These are phyloP conservation scores for Palaemon carinicauda DNA, from an alignment of 1,140 invertebrate genomes.

Conservation along the genomic window DNA sequence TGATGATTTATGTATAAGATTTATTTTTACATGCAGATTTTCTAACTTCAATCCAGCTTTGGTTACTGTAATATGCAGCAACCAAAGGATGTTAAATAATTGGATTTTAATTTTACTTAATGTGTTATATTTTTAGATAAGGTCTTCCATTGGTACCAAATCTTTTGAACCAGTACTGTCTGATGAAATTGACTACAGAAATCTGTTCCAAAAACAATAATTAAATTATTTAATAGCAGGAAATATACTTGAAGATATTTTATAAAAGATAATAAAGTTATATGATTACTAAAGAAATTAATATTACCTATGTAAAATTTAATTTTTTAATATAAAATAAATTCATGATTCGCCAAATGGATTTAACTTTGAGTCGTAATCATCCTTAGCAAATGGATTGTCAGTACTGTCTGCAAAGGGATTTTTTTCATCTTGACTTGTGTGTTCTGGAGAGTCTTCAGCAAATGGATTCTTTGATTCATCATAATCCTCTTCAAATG, in stretches of 20 bases:
- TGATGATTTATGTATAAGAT: no score
- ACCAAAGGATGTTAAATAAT: no score
- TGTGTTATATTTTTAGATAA: no score
- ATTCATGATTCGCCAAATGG: slow-evolving; percentile 25
- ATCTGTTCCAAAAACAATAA: no score
- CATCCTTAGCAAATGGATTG: slow-evolving; percentile 19
- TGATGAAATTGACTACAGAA: no score
- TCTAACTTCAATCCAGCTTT: no score
- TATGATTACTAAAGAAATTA: neutral
- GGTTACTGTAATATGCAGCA: no score
- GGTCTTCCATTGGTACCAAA: no score
- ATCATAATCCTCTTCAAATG: slow-evolving; percentile 40
- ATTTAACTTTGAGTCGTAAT: slow-evolving; percentile 24
- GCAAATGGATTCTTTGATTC: slow-evolving; percentile 49
- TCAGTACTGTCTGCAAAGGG: neutral
- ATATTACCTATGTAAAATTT: neutral
- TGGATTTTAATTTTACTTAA: no score
- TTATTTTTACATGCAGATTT: no score
- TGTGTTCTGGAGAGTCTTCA: neutral
- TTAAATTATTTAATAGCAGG: no score
- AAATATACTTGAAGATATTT: neutral
- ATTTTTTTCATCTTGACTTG: slow-evolving; percentile 10
- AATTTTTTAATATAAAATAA: neutral
- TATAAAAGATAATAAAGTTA: neutral
- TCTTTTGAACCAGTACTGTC: no score